A percentile compares a stretch with the other conserved stretches of the same genome.
phyloP scores from a whole-genome alignment of 2,797 vertebrate species.

The Enteromius thamalakanensis region DNA sequence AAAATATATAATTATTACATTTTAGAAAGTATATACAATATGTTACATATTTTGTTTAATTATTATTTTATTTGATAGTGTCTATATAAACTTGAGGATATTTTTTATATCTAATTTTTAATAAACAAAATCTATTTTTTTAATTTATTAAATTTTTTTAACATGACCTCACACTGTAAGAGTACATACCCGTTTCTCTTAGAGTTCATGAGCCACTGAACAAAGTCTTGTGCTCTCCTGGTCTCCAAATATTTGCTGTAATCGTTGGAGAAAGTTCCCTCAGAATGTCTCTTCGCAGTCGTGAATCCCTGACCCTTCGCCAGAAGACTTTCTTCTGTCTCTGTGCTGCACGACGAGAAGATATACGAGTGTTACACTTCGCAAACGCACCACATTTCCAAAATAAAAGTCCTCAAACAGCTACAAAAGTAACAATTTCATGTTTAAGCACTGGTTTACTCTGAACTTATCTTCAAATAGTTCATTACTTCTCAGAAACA shows the following conservation, averaged over 20 bases:
- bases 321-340: conserved; percentile 74
- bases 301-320: conserved; percentile 75
- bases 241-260: conserved; percentile 98
- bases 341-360: conserved; percentile 72
- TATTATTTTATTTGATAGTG: too few species aligned
- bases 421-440: not conserved
- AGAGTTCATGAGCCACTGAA: conserved; percentile 94
- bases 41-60: not conserved
- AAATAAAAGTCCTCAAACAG: not conserved
- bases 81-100: not conserved
- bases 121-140: too few species aligned
- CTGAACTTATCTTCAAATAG: not conserved
- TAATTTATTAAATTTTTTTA: too few species aligned
- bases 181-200: conserved; percentile 89
- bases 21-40: not conserved
- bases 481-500: not conserved
- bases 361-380: not conserved
- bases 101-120: too few species aligned
- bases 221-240: conserved; percentile 90
- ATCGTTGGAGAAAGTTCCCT: conserved; percentile 97
- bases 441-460: too few species aligned
- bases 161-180: not conserved
- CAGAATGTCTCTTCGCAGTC: conserved; percentile 91
- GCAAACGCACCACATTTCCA: not conserved
- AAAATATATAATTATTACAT: not conserved